Evolutionary conservation across 2,797 vertebrate genomes (phyloP).

Genomic region (Setipinna tenuifilis): DNA sequence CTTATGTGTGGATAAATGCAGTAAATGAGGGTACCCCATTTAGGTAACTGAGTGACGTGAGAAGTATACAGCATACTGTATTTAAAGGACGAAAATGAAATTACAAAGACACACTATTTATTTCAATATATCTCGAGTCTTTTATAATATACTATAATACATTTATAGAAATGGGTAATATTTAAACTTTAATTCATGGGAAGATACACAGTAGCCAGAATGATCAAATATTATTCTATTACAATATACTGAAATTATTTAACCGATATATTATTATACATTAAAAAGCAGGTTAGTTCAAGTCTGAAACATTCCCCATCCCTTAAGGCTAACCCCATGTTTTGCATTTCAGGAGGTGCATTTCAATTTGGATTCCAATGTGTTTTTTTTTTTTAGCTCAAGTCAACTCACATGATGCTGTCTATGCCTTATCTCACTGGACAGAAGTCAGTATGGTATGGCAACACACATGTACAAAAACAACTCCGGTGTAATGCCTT

Average conservation of each 20-base stretch:
- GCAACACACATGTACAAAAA: background rate
- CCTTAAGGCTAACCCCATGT: background rate
- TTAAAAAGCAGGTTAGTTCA: background rate
- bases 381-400: background rate
- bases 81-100: background rate
- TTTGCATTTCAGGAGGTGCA: background rate
- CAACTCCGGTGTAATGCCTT: background rate
- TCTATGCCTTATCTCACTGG: conserved; percentile 10
- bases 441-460: conserved; percentile 1
- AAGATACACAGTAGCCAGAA: background rate
- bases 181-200: background rate
- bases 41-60: background rate
- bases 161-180: background rate
- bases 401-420: background rate
- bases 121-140: conserved; percentile 17
- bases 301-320: background rate
- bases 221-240: background rate
- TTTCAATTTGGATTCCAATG: background rate
- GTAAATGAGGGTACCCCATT: too few relatives aligned
- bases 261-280: background rate
- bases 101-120: background rate
- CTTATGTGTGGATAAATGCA: too few relatives aligned
- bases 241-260: background rate
- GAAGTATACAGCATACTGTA: background rate
- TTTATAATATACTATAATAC: background rate